A percentile compares a stretch with the other conserved stretches of the same genome.
Conservation (phyloP, 2,888 invertebrate species). For the Cyrtodaria siliqua region DNA sequence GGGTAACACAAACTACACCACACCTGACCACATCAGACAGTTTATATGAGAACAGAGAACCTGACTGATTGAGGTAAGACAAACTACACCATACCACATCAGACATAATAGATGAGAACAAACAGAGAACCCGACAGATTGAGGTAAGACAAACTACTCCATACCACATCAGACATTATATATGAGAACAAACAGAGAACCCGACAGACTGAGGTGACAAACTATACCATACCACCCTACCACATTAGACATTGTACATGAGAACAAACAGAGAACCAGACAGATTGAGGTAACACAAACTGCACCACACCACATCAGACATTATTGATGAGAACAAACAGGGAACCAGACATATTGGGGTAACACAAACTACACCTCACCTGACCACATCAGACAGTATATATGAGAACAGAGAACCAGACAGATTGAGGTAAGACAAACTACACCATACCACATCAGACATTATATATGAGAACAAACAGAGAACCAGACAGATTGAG, state of each 20-base stretch:
- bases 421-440: conserved; percentile 81
- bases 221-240: too few species aligned
- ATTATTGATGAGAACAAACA: too few species aligned
- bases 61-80: conserved; percentile 52
- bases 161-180: conserved; percentile 76
- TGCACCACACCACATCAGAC: too few species aligned
- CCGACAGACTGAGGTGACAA: conserved; percentile 80
- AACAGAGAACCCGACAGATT: conserved; percentile 73
- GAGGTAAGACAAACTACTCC: conserved; percentile 81
- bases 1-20: conserved; percentile 76
- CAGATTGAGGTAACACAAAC: background rate
- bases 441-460: conserved; percentile 77
- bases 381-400: conserved; percentile 74
- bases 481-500: conserved; percentile 77
- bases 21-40: conserved; percentile 74
- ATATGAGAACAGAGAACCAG: conserved; percentile 76
- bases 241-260: conserved; percentile 75
- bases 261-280: conserved; percentile 72
- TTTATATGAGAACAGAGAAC: conserved; percentile 76
- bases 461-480: conserved; percentile 76
- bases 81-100: conserved; percentile 78
- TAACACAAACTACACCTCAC: conserved; percentile 75
- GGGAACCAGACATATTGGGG: too few species aligned
- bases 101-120: conserved; percentile 77
- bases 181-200: conserved; percentile 76